Percentiles rank a stretch among this genome's conserved stretches.
Evolutionary conservation across 2,113 vertebrate genomes (phyloP).

Genomic region (Ophthalmolycus amberensis): DNA sequence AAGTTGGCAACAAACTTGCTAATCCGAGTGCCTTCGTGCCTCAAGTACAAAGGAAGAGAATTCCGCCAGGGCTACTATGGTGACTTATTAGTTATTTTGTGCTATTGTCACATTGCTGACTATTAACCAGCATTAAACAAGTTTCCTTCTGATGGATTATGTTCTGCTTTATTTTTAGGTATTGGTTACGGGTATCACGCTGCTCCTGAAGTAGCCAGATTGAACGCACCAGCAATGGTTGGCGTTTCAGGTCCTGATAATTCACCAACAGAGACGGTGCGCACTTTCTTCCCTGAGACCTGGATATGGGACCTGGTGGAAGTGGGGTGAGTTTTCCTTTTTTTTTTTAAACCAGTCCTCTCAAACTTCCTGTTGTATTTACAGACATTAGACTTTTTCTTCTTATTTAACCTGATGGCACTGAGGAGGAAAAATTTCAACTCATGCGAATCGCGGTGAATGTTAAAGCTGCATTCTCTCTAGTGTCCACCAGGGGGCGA

Average conservation of each 20-base stretch:
- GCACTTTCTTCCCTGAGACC: constrained; percentile 88
- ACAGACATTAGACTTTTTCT: not conserved
- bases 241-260: too few relatives aligned
- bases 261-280: constrained; percentile 60
- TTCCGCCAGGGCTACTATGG: constrained; percentile 26
- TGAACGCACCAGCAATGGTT: too few relatives aligned
- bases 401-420: not conserved
- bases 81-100: constrained; percentile 62
- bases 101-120: constrained; percentile 42
- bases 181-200: too few relatives aligned
- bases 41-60: constrained; percentile 51
- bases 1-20: constrained; percentile 81
- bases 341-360: not conserved
- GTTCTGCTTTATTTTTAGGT: not conserved
- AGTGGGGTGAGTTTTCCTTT: constrained; percentile 80
- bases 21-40: constrained; percentile 47
- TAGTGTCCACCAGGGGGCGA: too few relatives aligned
- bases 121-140: not conserved
- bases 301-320: constrained; percentile 89
- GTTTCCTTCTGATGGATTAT: not conserved
- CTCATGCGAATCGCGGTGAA: too few relatives aligned
- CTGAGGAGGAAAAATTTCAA: too few relatives aligned
- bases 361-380: not conserved
- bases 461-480: too few relatives aligned
- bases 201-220: too few relatives aligned